These are phyloP conservation scores for Decapterus maruadsi DNA, from an alignment of 2,797 vertebrate species.

Conservation along the genomic window DNA sequence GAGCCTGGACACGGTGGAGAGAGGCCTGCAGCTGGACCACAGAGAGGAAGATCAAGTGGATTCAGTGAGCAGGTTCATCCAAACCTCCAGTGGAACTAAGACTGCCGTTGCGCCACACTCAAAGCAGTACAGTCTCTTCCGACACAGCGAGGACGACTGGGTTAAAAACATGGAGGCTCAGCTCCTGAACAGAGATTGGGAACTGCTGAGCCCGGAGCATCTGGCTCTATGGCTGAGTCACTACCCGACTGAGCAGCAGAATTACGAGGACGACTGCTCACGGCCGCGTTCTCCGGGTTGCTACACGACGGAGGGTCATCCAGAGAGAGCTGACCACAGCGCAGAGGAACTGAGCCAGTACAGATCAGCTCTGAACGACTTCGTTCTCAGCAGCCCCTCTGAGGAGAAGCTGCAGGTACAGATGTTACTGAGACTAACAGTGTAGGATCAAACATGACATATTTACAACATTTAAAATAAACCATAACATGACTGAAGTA, in stretches of 20 bases:
- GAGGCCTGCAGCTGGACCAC: background rate
- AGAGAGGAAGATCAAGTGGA: constrained; percentile 26
- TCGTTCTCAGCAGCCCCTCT: constrained; percentile 19
- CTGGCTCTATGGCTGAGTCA: constrained; percentile 22
- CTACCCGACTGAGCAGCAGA: constrained; percentile 11
- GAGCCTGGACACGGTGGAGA: constrained; percentile 50
- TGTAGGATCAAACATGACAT: no score
- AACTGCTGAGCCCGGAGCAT: constrained; percentile 24
- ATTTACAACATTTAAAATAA: background rate
- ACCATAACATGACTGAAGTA: background rate
- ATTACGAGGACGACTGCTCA: background rate
- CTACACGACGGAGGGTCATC: background rate
- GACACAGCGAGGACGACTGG: background rate
- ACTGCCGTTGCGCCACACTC: constrained; percentile 64
- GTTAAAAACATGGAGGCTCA: constrained; percentile 21
- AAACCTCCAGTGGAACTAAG: background rate
- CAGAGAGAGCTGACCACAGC: background rate
- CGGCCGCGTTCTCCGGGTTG: background rate
- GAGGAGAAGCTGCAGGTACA: constrained; percentile 32
- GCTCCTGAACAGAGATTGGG: constrained; percentile 16
- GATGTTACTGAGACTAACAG: background rate
- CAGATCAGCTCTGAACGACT: constrained; percentile 60
- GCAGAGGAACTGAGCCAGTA: constrained; percentile 54
- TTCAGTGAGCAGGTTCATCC: background rate
- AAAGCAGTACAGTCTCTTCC: constrained; percentile 35